Base-by-base conservation (phyloP, 2,113 vertebrate genomes). In the Stictonetta naevosa region DNA sequence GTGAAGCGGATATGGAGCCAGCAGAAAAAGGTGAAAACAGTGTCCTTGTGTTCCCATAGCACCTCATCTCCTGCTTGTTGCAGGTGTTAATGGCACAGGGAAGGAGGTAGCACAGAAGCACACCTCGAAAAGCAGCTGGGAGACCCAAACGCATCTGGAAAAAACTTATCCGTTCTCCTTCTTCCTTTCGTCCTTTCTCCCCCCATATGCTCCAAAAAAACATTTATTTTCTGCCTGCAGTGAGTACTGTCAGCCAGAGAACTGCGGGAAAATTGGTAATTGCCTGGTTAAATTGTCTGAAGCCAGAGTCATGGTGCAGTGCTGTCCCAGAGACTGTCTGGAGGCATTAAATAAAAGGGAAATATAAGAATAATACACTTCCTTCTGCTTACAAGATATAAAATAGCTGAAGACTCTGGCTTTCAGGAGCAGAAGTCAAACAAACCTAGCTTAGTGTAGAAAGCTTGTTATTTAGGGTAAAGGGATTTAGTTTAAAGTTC, bases 401-500 rank as follows among this genome's bases (percentile, higher is more conserved):
- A 92, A 96, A 50, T 81, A 92, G 64, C 73, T 95, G 62, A 93
- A 74, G 34, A 72, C 21, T 71, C 63, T 34, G 81, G 38, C 73
- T 86, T 85, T 74, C 52, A 68, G 68, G 40, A 78, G 38, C 68
- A 93, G 33, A 74, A 96, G 68, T 93, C 38, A 83, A 86, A 86
- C 67, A 92, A 88, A 8, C 46, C 23, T 48, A 50, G 68, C 76
- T 95, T 93, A 86, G 79, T 59, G 40, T 53, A 92, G 64, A 81
- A 94, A 93, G 73, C 96, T 88, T 86, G 73, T 95, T 96, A 96
- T 92, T 96, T 96, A 88, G 79, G 76, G 64, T 90, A 84, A 93
- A 92, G 26, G 83, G 94, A 94, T 97, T 96, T 96, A 88, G 42
- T 66, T 95, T 52, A 86, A 94, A 1, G 2, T 90, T 81, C 60